phyloP scores from a whole-genome alignment of 53 echinoderm and acorn worm species.

The Echinometra lucunter region DNA sequence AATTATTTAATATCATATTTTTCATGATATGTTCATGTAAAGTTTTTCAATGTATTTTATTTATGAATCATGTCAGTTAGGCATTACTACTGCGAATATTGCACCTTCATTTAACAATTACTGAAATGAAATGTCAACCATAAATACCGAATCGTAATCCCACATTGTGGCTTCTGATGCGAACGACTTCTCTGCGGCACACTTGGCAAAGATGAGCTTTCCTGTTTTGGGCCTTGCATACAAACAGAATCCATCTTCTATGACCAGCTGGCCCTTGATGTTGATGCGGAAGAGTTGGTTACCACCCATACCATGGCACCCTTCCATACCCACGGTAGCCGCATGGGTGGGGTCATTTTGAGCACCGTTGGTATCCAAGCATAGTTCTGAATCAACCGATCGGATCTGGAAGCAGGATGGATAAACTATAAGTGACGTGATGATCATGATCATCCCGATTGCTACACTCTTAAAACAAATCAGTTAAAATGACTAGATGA shows the following conservation, averaged over 20 bases:
- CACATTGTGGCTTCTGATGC: conserved; percentile 24
- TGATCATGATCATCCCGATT: no score
- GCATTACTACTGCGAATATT: no score
- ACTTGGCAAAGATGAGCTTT: not conserved
- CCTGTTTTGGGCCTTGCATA: conserved; percentile 14
- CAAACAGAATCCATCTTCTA: conserved; percentile 80
- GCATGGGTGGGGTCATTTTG: conserved; percentile 20
- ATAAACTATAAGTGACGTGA: no score
- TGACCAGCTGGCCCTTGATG: conserved; percentile 75
- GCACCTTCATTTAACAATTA: no score
- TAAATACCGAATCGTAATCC: conserved; percentile 53
- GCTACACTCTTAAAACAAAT: no score
- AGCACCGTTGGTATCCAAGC: conserved; percentile 85
- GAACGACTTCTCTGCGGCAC: conserved; percentile 14
- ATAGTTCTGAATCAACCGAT: conserved; percentile 82
- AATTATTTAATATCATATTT: no score
- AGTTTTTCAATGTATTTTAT: no score
- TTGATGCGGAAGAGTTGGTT: conserved; percentile 94
- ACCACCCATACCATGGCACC: conserved; percentile 96
- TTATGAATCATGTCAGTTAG: no score
- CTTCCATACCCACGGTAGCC: conserved; percentile 77
- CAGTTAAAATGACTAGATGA: no score
- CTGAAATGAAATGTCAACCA: no score
- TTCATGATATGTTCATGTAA: no score
- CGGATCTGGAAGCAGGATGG: conserved; percentile 70